Evolutionary conservation across 2,113 vertebrate species (phyloP).

Genomic region (Microcebus griseorufus): DNA sequence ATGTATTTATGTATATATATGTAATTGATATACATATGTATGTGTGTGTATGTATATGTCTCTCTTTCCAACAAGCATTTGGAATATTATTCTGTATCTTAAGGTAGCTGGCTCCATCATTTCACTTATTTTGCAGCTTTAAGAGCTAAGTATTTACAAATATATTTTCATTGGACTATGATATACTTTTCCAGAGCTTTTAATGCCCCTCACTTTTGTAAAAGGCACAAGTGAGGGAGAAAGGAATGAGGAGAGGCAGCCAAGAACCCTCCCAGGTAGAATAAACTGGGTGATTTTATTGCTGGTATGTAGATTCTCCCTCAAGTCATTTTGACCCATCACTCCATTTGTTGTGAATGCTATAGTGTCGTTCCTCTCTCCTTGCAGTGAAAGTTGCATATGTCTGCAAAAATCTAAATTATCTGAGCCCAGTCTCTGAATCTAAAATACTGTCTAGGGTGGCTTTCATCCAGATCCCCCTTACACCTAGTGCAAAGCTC

Average conservation of each 20-base stretch:
- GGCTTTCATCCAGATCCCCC: too few relatives aligned
- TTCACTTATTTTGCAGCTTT: not conserved
- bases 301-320: not conserved
- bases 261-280: not conserved
- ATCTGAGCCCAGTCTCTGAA: not conserved
- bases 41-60: not conserved
- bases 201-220: not conserved
- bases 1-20: not conserved
- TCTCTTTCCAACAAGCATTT: not conserved
- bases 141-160: not conserved
- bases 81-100: not conserved
- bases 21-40: not conserved
- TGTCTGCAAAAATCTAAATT: not conserved
- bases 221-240: not conserved
- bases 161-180: not conserved
- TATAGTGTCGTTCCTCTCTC: too few relatives aligned
- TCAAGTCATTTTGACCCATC: not conserved
- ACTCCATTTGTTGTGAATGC: not conserved
- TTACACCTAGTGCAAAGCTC: not conserved
- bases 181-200: not conserved
- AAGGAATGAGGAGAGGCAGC: not conserved
- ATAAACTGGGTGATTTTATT: not conserved
- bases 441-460: not conserved
- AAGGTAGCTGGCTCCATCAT: not conserved
- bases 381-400: not conserved